Base-by-base conservation (phyloP, 2,113 vertebrate genomes). In the Halcyon senegalensis region DNA sequence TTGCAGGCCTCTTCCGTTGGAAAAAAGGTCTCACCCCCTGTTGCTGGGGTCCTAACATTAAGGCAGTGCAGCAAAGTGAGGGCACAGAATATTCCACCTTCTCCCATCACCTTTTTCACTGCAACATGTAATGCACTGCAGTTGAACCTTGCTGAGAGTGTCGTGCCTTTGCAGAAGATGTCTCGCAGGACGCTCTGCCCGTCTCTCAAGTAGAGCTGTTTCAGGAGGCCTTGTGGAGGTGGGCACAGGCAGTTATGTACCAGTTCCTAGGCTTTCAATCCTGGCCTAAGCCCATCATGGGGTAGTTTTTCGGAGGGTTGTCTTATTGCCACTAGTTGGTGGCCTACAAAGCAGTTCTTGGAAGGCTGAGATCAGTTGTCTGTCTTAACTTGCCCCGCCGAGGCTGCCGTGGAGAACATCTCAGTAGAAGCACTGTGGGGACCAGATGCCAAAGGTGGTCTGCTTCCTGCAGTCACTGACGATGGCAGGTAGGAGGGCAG, bases 81-180 rank as follows among this genome's bases (percentile, higher is more conserved):
- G 39, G 27, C 7, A 18, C 56, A 55, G 68, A 25, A 31, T 33
- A 37, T 19, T 13, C 18, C 43, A 30, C 51, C 51, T 46, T 12
- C 24, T 14, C 35, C 43, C 3, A 0, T 27, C 27, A 16, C 44
- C 37, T 13, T 59, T 74, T 43, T 28, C 55, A 21, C 43, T 7
- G 14, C 31, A 27, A 28, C 44, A 1, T 13, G 33, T n/a, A 20
- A 21, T 2, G 9, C 16, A 0, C 24, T 10, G 20, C 11, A n/a
- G 50, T 50, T 58, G 41, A 58, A 50, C 17, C 25, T 50, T 7
- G 0, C 50, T 15, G 50, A 35, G 56, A 2, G 2, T 33, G 18
- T n/a, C 13, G 0, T 30, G 37, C 23, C 31, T 59, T 48, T 25
- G 43, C 60, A 46, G 58, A 24, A 53, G 56, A 16, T 39, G 20